These are phyloP conservation scores for Cactoblastis cactorum DNA, from an alignment of 2,888 invertebrate genomes.

Conservation along the genomic window DNA sequence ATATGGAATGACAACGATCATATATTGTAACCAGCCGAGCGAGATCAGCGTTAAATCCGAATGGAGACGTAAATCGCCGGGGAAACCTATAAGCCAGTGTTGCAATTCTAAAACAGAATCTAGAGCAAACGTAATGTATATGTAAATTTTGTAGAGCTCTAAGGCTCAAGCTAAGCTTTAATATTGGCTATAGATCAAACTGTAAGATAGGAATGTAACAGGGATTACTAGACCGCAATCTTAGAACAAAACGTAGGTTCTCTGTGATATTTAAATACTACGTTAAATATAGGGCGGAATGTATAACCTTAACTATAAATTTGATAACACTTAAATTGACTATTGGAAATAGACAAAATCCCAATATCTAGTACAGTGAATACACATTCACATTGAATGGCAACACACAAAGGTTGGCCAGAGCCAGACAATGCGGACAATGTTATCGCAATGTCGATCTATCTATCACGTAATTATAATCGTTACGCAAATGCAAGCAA, in stretches of 20 bases:
- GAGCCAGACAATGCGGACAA: conserved; percentile 35
- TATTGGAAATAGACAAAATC: conserved; percentile 5
- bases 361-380: conserved; percentile 1
- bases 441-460: conserved; percentile 61
- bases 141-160: conserved; percentile 54
- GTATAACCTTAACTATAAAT: neutral
- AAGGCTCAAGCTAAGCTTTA: conserved; percentile 44
- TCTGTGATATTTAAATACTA: conserved; percentile 1
- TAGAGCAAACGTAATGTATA: conserved; percentile 60
- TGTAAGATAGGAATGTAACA: conserved; percentile 31
- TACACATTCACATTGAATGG: conserved; percentile 6
- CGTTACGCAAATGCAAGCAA: conserved; percentile 55
- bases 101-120: conserved; percentile 51
- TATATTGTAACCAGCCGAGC: conserved; percentile 28
- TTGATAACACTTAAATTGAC: neutral
- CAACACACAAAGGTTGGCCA: conserved; percentile 29
- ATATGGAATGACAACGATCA: conserved; percentile 28
- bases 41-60: conserved; percentile 41
- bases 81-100: conserved; percentile 48
- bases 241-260: conserved; percentile 7
- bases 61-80: conserved; percentile 50
- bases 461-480: conserved; percentile 49
- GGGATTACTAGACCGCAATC: conserved; percentile 7
- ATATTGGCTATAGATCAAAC: conserved; percentile 43
- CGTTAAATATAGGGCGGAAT: neutral